Percentiles rank a stretch among this genome's conserved stretches.
These are phyloP conservation scores for Arenaria interpres DNA, from an alignment of 2,113 vertebrate species.

Conservation along the genomic window DNA sequence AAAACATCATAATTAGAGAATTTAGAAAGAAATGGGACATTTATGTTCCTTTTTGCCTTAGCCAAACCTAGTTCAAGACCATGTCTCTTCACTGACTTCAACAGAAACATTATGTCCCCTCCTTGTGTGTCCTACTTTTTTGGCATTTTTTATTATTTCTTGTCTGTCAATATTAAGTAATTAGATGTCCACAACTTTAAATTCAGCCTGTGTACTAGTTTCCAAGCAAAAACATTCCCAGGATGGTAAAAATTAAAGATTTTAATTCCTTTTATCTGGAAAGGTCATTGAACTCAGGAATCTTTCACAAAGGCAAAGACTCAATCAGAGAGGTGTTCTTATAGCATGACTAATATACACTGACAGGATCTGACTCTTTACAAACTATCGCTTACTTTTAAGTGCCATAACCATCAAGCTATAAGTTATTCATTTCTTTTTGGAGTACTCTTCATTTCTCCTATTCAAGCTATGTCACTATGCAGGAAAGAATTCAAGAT, in stretches of 20 bases:
- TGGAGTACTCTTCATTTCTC: slow-evolving; percentile 12
- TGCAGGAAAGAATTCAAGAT: slow-evolving; percentile 33
- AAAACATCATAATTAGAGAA: background rate
- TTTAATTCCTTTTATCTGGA: background rate
- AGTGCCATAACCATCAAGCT: slow-evolving; percentile 12
- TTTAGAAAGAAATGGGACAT: background rate
- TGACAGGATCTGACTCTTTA: slow-evolving; percentile 32
- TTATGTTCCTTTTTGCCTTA: background rate
- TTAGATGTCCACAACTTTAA: background rate
- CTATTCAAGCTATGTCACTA: background rate
- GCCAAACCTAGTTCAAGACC: background rate
- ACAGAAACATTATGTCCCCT: background rate
- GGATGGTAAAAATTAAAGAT: background rate
- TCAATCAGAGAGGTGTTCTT: background rate
- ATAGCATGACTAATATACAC: slow-evolving; percentile 19
- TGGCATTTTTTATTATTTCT: background rate
- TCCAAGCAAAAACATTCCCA: background rate
- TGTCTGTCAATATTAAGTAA: background rate
- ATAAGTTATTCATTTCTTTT: slow-evolving; percentile 44
- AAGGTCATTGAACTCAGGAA: background rate
- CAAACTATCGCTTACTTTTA: slow-evolving; percentile 50
- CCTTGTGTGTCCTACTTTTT: background rate
- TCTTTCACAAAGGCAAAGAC: background rate
- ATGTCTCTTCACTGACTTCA: background rate
- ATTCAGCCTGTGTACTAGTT: background rate